Percentiles rank a stretch among this genome's conserved stretches.
phyloP scores from a whole-genome alignment of 2,888 invertebrate genomes.

The Heliconius aoede region DNA sequence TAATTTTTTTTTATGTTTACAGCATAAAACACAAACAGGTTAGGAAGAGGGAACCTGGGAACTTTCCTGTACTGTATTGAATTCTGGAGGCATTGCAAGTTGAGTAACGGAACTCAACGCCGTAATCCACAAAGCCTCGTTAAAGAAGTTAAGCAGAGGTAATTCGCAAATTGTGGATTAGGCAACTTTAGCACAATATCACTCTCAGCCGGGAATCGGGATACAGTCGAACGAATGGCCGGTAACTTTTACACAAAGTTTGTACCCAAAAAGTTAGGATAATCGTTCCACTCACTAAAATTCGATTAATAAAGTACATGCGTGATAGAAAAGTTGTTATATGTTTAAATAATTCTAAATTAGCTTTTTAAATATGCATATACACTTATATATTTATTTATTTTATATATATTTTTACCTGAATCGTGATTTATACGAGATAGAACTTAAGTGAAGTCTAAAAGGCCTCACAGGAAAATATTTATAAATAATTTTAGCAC shows the following conservation, averaged over 20 bases:
- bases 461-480: no score
- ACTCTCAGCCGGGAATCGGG: conserved; percentile 14
- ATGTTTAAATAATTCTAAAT: conserved; percentile 2
- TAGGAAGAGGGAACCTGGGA: no score
- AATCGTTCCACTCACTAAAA: conserved; percentile 15
- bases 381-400: not conserved
- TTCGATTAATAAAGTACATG: conserved; percentile 17
- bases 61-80: no score
- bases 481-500: no score
- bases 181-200: conserved; percentile 14
- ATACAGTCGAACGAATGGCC: conserved; percentile 14
- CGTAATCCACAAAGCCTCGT: not conserved
- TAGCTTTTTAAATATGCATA: conserved; percentile 2
- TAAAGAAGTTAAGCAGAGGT: conserved; percentile 16
- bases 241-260: conserved; percentile 23
- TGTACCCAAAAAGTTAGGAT: conserved; percentile 22
- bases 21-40: no score
- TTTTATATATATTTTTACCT: no score
- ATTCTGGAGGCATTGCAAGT: no score
- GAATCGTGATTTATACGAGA: no score
- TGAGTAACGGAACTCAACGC: no score
- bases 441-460: no score
- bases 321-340: conserved; percentile 9
- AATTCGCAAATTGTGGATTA: conserved; percentile 30
- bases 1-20: no score